Conservation (phyloP, 1,140 invertebrate genomes). For the Caligus rogercresseyi region DNA sequence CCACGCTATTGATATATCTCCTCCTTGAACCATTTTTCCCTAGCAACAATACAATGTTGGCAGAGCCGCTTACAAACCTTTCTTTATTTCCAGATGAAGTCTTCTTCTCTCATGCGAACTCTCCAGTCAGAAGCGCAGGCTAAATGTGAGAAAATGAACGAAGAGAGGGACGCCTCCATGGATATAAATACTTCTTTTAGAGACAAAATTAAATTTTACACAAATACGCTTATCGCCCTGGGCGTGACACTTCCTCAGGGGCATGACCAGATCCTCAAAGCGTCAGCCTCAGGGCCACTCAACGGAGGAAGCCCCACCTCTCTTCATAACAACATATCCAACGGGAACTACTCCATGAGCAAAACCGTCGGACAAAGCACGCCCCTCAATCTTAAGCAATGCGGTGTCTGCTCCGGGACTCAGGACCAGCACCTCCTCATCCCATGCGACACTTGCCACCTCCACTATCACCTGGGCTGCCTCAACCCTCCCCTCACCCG, state of each 20-base stretch:
- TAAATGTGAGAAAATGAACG: background rate
- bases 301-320: background rate
- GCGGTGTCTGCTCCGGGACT: conserved; percentile 60
- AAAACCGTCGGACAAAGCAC: background rate
- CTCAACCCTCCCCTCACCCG: conserved; percentile 72
- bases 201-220: background rate
- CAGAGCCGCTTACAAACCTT: too few relatives aligned
- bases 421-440: conserved; percentile 71
- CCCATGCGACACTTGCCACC: conserved; percentile 80
- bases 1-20: too few relatives aligned
- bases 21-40: too few relatives aligned
- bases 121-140: background rate
- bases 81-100: background rate
- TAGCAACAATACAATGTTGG: too few relatives aligned
- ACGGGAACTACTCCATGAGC: background rate
- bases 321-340: background rate
- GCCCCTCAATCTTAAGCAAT: conserved; percentile 36
- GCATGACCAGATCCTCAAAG: background rate
- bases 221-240: background rate
- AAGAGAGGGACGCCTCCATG: background rate
- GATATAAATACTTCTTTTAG: background rate
- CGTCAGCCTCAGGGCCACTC: too few relatives aligned
- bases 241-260: background rate
- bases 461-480: conserved; percentile 83
- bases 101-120: background rate